These are phyloP conservation scores for Takifugu flavidus DNA, from an alignment of 2,113 vertebrate species.

Conservation along the genomic window DNA sequence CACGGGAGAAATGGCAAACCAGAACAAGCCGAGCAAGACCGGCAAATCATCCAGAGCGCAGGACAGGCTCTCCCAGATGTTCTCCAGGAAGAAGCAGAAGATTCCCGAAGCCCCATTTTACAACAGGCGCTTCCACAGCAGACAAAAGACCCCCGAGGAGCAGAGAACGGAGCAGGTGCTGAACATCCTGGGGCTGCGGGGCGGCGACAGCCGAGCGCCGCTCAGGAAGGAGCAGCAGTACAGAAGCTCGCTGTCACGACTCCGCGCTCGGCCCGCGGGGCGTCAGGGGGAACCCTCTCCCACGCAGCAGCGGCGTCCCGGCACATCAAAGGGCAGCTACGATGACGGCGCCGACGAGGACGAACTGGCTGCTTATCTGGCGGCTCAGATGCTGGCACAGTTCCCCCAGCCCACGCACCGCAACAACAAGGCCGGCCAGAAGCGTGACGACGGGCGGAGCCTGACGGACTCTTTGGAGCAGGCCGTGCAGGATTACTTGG, in stretches of 20 bases:
- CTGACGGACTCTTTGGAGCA: constrained; percentile 72
- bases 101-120: constrained; percentile 68
- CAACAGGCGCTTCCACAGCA: constrained; percentile 61
- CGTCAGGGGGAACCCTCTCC: constrained; percentile 60
- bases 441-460: constrained; percentile 66
- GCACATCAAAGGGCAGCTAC: constrained; percentile 71
- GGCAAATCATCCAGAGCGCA: constrained; percentile 65
- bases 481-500: constrained; percentile 79
- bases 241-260: constrained; percentile 72
- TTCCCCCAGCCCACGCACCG: constrained; percentile 72
- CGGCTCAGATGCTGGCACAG: constrained; percentile 79
- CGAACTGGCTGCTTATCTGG: constrained; percentile 82
- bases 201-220: constrained; percentile 64
- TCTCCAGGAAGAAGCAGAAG: constrained; percentile 74
- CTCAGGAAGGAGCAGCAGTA: constrained; percentile 69
- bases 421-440: constrained; percentile 63
- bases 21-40: constrained; percentile 69
- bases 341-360: constrained; percentile 80
- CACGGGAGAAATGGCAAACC: constrained; percentile 69
- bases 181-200: constrained; percentile 81
- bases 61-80: constrained; percentile 65
- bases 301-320: constrained; percentile 69
- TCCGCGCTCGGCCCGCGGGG: constrained; percentile 66
- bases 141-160: constrained; percentile 73
- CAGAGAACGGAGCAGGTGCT: constrained; percentile 84